Conservation (phyloP, 2,888 invertebrate species). For the Hyposoter didymator region DNA sequence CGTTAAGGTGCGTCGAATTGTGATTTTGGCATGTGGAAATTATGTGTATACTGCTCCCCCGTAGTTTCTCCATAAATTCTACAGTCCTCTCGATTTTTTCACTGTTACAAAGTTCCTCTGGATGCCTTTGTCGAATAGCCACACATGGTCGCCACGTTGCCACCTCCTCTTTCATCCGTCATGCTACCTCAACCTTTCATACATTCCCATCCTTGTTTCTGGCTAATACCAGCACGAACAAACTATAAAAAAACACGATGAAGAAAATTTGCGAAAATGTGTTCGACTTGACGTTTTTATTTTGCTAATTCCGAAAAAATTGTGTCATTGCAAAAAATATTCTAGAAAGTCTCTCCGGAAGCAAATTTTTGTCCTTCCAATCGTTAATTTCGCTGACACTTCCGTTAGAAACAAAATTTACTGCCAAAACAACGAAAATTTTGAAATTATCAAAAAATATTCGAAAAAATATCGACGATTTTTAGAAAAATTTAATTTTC, state of each 20-base stretch:
- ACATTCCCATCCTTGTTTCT: slow-evolving; percentile 78
- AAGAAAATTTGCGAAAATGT: slow-evolving; percentile 21
- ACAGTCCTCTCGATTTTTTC: slow-evolving; percentile 33
- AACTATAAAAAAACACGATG: slow-evolving; percentile 11
- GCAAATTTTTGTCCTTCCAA: too few relatives aligned
- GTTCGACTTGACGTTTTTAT: too few relatives aligned
- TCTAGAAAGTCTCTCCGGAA: too few relatives aligned
- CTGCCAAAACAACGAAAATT: too few relatives aligned
- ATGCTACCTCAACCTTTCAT: slow-evolving; percentile 76
- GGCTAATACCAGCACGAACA: slow-evolving; percentile 32
- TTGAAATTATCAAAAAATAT: too few relatives aligned
- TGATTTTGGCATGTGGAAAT: not conserved
- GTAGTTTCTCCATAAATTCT: slow-evolving; percentile 19
- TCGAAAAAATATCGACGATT: too few relatives aligned
- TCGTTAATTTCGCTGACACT: too few relatives aligned
- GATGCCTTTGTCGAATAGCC: slow-evolving; percentile 61
- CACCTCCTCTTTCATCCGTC: slow-evolving; percentile 62
- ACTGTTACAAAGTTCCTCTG: slow-evolving; percentile 18
- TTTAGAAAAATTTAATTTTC: too few relatives aligned
- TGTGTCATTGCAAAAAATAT: too few relatives aligned
- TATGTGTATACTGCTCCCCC: not conserved
- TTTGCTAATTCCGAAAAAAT: too few relatives aligned
- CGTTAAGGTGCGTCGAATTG: not conserved
- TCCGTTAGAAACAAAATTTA: too few relatives aligned
- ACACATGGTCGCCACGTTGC: slow-evolving; percentile 83